Base-by-base conservation (phyloP, 2,888 invertebrate genomes). In the Dicyrtomina minuta region DNA sequence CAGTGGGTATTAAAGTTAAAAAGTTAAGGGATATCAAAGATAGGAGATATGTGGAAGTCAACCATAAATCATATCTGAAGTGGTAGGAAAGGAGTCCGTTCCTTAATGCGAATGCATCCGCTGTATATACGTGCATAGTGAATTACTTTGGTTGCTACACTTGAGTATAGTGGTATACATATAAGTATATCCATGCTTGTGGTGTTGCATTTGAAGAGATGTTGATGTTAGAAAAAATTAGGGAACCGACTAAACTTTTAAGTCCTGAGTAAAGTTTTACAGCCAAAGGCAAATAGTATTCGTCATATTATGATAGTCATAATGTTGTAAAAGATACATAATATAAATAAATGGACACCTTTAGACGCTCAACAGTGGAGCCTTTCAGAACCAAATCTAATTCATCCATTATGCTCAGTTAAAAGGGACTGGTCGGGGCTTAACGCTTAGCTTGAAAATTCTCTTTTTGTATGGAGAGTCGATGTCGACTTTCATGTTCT, bases 341-440 rank as follows among this genome's bases (percentile, higher is more conserved):
- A 60, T 65, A 46, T 60, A 70, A 70, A 66, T 66, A 70, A 65
- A 70, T 65, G 56, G 66, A 60, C 65, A 55, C 62, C 66, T 65
- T 70, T 61, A 66, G 44, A 67, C 2, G 59, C 22, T 39, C 5
- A 58, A 66, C 55, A 58, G 24, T 56, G 17, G 43, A 60, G 41
- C 70, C 58, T 67, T 70, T 70, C 67, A 70, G 62, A 70, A 64
- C 67, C 66, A 70, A 65, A 70, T 70, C 70, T 70, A 70, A 70
- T 70, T 64, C 70, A 64, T 58, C 67, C 60, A 66, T 70, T 70
- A 70, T 70, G 49, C 61, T 58, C 60, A 43, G 51, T 66, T 49
- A 70, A 66, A 67, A 59, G 39, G 60, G 67, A 55, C 43, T 55
- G 27, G 46, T 66, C 49, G 43, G 66, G 49, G 67, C 60, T 67